These are phyloP conservation scores for Cosmia pyralina DNA, from an alignment of 2,888 invertebrate genomes.

Conservation along the genomic window DNA sequence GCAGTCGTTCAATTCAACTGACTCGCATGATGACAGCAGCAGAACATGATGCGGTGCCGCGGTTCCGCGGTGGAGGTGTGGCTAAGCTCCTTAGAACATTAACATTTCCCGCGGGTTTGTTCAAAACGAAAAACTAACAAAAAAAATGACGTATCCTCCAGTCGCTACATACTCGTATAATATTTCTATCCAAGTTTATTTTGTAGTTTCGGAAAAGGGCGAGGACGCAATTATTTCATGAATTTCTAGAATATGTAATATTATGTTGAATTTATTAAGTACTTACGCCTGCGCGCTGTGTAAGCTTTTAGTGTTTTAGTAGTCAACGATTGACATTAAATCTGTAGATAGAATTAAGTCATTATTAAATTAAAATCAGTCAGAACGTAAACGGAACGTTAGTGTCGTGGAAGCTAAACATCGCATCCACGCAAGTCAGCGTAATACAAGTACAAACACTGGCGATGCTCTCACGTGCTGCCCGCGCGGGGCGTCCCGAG, in stretches of 20 bases:
- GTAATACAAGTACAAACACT: slow-evolving; percentile 10
- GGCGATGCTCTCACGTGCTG: slow-evolving; percentile 33
- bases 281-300: not conserved
- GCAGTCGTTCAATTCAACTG: too few species aligned
- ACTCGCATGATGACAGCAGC: too few species aligned
- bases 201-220: not conserved
- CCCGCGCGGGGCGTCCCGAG: slow-evolving; percentile 9
- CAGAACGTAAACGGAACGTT: not conserved
- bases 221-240: not conserved
- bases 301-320: not conserved
- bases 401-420: slow-evolving; percentile 12
- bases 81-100: too few species aligned
- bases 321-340: not conserved
- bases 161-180: too few species aligned
- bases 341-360: not conserved
- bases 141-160: not conserved
- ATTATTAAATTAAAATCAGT: not conserved
- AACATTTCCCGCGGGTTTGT: not conserved
- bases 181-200: not conserved
- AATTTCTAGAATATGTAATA: not conserved
- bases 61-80: too few species aligned
- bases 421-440: slow-evolving; percentile 27
- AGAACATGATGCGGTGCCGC: too few species aligned
- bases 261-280: not conserved
- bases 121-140: not conserved